phyloP scores from a whole-genome alignment of 23 tunicate species.

The Ascidia mentula region DNA sequence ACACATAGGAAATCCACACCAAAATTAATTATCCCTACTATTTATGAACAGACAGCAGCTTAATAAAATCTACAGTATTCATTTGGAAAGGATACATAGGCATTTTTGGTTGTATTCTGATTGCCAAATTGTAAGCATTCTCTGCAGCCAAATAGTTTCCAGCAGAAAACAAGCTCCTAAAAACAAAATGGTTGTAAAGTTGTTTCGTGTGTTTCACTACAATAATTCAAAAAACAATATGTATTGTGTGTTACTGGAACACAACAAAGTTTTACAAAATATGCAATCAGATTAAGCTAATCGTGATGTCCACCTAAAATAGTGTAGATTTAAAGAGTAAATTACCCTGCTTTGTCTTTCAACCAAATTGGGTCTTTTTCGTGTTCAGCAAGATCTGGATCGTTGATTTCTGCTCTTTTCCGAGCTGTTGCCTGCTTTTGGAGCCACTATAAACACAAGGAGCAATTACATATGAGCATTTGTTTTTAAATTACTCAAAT shows the following conservation, averaged over 20 bases:
- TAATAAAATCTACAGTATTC: no score
- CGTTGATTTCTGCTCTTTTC: constrained; percentile 51
- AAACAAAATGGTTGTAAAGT: background rate
- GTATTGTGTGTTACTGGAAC: no score
- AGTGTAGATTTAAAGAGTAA: constrained; percentile 8
- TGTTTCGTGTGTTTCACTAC: no score
- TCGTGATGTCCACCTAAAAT: background rate
- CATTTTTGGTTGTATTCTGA: constrained; percentile 77
- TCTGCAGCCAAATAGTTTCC: constrained; percentile 70
- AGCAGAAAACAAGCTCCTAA: constrained; percentile 50
- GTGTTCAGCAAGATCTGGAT: constrained; percentile 81
- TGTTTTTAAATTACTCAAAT: no score
- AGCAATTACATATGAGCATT: no score
- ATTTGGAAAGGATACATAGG: constrained; percentile 41
- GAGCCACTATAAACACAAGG: constrained; percentile 50
- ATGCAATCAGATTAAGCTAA: no score
- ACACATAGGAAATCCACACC: no score
- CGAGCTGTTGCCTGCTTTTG: constrained; percentile 92
- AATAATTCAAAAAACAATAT: no score
- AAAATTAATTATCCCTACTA: no score
- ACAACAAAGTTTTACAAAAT: background rate
- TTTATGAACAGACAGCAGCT: no score
- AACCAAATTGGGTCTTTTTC: constrained; percentile 95
- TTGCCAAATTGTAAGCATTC: constrained; percentile 89
- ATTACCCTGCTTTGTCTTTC: constrained; percentile 78